Evolutionary conservation across 2,888 invertebrate genomes (phyloP).

Genomic region (Dynastes tityus): DNA sequence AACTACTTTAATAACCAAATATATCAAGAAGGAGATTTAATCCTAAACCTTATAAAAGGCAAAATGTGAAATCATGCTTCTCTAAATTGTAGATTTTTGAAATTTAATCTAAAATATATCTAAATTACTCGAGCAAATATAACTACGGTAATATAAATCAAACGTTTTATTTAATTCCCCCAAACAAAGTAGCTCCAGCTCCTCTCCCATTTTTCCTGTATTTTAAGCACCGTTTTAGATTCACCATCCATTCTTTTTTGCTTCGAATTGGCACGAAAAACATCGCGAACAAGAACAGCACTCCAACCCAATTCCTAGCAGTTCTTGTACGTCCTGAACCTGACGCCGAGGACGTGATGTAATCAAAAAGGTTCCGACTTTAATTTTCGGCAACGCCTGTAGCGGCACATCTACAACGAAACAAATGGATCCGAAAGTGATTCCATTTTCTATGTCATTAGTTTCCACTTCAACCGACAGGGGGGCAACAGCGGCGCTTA

Average conservation of each 20-base stretch:
- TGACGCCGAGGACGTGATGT: slow-evolving; percentile 51
- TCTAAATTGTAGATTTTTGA: no score
- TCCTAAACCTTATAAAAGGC: no score
- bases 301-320: slow-evolving; percentile 1
- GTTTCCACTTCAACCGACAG: slow-evolving; percentile 59
- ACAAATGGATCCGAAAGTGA: slow-evolving; percentile 68
- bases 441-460: slow-evolving; percentile 69
- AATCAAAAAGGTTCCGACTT: slow-evolving; percentile 55
- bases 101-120: no score
- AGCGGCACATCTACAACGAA: slow-evolving; percentile 57
- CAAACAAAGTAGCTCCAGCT: no score
- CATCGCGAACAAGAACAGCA: background rate
- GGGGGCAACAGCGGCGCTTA: background rate
- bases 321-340: background rate
- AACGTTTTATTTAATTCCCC: no score
- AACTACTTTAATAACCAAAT: no score
- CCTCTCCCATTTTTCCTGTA: background rate
- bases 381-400: slow-evolving; percentile 59
- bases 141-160: no score
- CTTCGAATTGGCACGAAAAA: slow-evolving; percentile 7
- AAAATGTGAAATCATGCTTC: no score
- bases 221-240: background rate
- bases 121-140: no score
- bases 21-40: no score
- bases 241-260: background rate